Conservation (phyloP, 2,888 invertebrate genomes). For the Gastracanthus pulcherrimus region DNA sequence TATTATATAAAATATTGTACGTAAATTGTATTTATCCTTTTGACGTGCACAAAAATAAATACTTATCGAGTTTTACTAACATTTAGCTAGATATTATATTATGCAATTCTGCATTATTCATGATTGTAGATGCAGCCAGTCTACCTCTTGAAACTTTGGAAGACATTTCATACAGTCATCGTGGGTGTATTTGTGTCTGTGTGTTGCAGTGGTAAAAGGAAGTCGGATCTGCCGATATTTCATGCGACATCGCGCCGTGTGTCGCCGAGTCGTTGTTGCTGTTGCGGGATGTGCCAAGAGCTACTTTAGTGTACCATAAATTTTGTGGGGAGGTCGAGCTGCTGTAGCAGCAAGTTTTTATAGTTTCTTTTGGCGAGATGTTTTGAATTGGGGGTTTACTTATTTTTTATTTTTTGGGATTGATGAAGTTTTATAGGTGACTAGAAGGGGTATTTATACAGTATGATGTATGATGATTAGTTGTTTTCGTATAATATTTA, state of each 20-base stretch:
- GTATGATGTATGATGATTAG: not conserved
- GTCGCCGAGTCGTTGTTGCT: slow-evolving; percentile 40
- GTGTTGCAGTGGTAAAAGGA: slow-evolving; percentile 15
- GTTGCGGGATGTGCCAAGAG: slow-evolving; percentile 40
- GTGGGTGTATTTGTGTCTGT: not conserved
- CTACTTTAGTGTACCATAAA: slow-evolving; percentile 46
- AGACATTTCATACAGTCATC: too few relatives aligned
- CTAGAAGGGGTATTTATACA: too few relatives aligned
- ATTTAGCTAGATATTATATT: too few relatives aligned
- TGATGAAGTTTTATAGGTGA: slow-evolving; percentile 12
- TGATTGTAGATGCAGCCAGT: too few relatives aligned
- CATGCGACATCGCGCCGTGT: slow-evolving; percentile 19
- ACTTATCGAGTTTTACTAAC: too few relatives aligned
- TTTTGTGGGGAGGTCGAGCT: slow-evolving; percentile 5
- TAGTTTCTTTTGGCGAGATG: not conserved
- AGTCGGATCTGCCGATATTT: slow-evolving; percentile 47
- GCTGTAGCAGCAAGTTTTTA: not conserved
- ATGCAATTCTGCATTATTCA: too few relatives aligned
- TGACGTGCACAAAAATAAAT: too few relatives aligned
- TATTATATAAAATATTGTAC: too few relatives aligned
- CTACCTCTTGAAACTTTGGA: too few relatives aligned
- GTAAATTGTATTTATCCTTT: too few relatives aligned
- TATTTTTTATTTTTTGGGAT: not conserved
- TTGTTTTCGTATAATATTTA: not conserved
- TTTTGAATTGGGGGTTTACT: slow-evolving; percentile 5